Conservation (phyloP, 2,888 invertebrate species). For the Thera obeliscata region DNA sequence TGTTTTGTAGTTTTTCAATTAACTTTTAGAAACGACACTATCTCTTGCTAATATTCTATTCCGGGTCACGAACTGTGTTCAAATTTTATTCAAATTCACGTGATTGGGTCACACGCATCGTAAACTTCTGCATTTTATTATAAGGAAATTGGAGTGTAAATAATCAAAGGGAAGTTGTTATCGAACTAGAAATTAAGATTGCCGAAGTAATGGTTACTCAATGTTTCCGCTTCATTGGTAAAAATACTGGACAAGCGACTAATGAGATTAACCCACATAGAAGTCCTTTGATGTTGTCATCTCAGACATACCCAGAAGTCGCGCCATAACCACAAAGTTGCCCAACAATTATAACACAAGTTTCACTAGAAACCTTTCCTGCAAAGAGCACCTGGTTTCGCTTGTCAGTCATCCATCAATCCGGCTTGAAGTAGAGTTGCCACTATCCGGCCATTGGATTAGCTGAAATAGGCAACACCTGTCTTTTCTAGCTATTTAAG, state of each 20-base stretch:
- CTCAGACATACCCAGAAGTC: constrained; percentile 6
- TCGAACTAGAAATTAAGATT: no score
- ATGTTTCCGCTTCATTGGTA: no score
- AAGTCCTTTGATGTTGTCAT: background rate
- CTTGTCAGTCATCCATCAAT: constrained; percentile 73
- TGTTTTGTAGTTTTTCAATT: no score
- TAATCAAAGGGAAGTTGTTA: no score
- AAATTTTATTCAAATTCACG: background rate
- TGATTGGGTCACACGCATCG: no score
- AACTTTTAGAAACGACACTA: no score
- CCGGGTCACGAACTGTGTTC: background rate
- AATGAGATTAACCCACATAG: background rate
- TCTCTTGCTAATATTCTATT: no score
- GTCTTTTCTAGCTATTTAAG: constrained; percentile 44
- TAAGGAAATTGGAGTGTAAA: no score
- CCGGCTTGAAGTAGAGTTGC: constrained; percentile 63
- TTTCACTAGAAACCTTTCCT: constrained; percentile 67
- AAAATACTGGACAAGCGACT: background rate
- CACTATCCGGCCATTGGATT: constrained; percentile 61
- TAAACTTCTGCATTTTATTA: no score
- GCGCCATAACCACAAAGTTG: constrained; percentile 21
- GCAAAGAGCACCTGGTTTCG: constrained; percentile 62
- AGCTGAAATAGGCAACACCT: constrained; percentile 60
- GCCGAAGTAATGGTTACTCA: no score
- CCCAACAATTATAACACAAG: constrained; percentile 56